Conservation (phyloP, 2,888 invertebrate species). For the Drosophila dives region DNA sequence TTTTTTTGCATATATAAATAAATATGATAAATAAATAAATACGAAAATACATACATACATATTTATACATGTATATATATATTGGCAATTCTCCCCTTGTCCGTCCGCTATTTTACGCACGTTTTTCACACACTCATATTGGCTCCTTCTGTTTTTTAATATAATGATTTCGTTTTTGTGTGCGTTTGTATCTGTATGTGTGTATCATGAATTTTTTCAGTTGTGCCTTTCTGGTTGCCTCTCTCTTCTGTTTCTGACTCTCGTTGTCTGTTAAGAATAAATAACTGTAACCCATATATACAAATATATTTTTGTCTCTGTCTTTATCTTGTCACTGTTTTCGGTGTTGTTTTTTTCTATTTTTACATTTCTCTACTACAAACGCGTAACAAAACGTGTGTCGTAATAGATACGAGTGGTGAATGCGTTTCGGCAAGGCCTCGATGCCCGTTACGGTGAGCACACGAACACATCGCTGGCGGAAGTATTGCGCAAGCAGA, state of each 20-base stretch:
- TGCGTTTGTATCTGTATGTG: not conserved
- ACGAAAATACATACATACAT: not conserved
- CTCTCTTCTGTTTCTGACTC: conserved; percentile 31
- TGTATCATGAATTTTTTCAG: not conserved
- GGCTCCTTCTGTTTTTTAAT: not conserved
- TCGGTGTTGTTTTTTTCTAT: conserved; percentile 70
- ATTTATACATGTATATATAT: not conserved
- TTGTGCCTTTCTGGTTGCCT: not conserved
- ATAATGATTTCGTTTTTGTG: not conserved
- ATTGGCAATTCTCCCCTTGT: not conserved
- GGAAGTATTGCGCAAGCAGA: conserved; percentile 96
- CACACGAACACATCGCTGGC: conserved; percentile 96
- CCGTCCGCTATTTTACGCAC: not conserved
- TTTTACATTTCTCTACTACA: conserved; percentile 29
- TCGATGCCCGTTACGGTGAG: conserved; percentile 97
- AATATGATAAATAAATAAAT: not conserved
- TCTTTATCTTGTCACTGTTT: conserved; percentile 63
- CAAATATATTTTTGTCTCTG: conserved; percentile 47
- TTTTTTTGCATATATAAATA: not conserved
- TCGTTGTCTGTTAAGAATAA: conserved; percentile 30
- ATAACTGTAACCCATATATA: conserved; percentile 19
- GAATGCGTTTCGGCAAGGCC: conserved; percentile 99
- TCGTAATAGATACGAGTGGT: conserved; percentile 97
- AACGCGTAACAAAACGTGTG: not conserved
- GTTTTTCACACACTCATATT: not conserved